Base-by-base conservation (phyloP, 2,888 invertebrate species). In the Papilio protenor region DNA sequence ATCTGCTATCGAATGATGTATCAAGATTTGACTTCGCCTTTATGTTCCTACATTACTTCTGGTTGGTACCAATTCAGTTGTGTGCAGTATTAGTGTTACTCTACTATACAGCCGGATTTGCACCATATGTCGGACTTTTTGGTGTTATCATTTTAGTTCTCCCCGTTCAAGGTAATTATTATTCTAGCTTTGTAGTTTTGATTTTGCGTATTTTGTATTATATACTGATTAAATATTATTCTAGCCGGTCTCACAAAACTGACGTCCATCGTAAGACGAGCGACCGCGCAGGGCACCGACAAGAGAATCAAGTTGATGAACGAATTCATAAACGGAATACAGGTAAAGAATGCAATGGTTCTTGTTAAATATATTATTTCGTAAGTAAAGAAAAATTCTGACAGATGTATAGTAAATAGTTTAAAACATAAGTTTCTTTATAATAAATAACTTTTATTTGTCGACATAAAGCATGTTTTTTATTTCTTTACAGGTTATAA, bases 291-390 rank as follows among this genome's bases (percentile, higher is more conserved):
- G 27, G 95, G 96, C 85, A 98, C 98, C 0, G 98, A 99, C 88
- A 96, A 96, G 82, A 94, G 98, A 84, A 97, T 98, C 18, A 96
- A 97, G 79, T 91, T 98, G 55, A 98, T 98, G 96, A 97, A 97
- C 86, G 98, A 99, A 95, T 97, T 98, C 79, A 97, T 99, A 73
- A 96, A 96, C 73, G 98, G 98, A 0, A 98, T 99, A 87, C 96
- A 98, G 90, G 97, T 97, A 85, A 82, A 59, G 47, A 47, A 64
- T 66, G 16, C 16, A 52, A 18, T 2, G 10, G 18, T 52, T 52
- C 18, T 3, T 16, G 16, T 52, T 5, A 18, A 16, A 47, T 12
- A 12, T 52, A 18, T 52, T 18, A 52, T 18, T 52, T 52, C 14
- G 16, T 52, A 52, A 52, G n/a, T n/a, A n/a, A n/a, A n/a, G n/a